A percentile compares a stretch with the other conserved stretches of the same genome.
These are phyloP conservation scores for Halocynthia roretzi DNA, from an alignment of 23 tunicate genomes.

Conservation along the genomic window DNA sequence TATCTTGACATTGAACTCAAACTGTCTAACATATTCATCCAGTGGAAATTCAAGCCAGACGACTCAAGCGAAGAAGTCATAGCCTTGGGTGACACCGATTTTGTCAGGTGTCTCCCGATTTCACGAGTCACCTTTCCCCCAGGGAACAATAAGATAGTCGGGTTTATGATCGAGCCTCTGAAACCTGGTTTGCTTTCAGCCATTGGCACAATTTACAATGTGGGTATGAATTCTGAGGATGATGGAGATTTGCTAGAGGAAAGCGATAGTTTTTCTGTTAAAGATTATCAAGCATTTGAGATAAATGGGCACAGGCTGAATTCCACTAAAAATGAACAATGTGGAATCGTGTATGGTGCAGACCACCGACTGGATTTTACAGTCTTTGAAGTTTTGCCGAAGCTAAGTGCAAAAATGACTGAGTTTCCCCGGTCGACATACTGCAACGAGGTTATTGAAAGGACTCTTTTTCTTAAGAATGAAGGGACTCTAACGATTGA, in stretches of 20 bases:
- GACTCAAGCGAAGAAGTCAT: not conserved
- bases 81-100: not conserved
- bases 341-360: slow-evolving; percentile 34
- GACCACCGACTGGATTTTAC: slow-evolving; percentile 17
- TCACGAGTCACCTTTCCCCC: not conserved
- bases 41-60: not conserved
- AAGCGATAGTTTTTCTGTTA: slow-evolving; percentile 4
- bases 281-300: slow-evolving; percentile 11
- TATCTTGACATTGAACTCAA: slow-evolving; percentile 3
- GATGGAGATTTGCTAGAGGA: not conserved
- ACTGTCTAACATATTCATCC: slow-evolving; percentile 1
- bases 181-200: slow-evolving; percentile 4
- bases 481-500: slow-evolving; percentile 29
- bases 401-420: slow-evolving; percentile 16
- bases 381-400: slow-evolving; percentile 51
- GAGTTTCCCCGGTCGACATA: slow-evolving; percentile 34
- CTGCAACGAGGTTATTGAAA: slow-evolving; percentile 39
- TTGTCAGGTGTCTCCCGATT: not conserved
- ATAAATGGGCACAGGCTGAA: slow-evolving; percentile 15
- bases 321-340: slow-evolving; percentile 8
- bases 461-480: slow-evolving; percentile 33
- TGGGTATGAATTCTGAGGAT: not conserved
- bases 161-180: not conserved
- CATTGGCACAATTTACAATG: not conserved
- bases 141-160: not conserved